Base-by-base conservation (phyloP, 2,888 invertebrate genomes). In the Hymenopus coronatus region DNA sequence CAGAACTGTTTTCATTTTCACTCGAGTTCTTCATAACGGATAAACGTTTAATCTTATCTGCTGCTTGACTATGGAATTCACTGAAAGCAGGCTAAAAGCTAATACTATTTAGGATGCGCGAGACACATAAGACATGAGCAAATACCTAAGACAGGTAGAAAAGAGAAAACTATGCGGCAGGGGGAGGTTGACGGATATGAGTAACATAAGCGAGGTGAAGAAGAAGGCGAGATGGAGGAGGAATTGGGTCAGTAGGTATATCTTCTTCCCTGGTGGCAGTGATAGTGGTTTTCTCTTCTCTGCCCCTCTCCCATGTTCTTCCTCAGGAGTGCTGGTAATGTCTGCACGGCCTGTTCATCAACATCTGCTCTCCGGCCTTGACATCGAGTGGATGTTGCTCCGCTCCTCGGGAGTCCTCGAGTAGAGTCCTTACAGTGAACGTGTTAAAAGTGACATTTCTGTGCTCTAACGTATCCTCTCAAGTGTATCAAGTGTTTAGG, bases 201-300 rank as follows among this genome's bases (percentile, higher is more conserved):
- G 25, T 70, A 70, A 20, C 54, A 70, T 20, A 70, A 70, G 54
- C 54, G 20, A 70, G 54, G 54, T 70, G 54, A 70, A 70, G 54
- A 70, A 70, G 40, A 40, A 54, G 85, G 28, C 14, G 33, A 40
- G 84, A 83, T 54, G 28, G 70, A 54, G 27, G 84, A 89, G 85
- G 84, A 89, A 89, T 84, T 89, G 30, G 89, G 89, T 89, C 89
- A 89, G 89, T 89, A 88, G 89, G 89, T 89, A 89, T 89, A 89
- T 86, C 54, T 70, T 86, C 40, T 81, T 20, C 54, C 54, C 25
- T 70, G 20, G 54, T 70, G 54, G 54, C 54, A 70, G 54, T 25
- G 54, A 70, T 70, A 70, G 54, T 70, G 54, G 54, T 70, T 70
- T 70, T 70, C 54, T 70, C 54, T 70, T 70, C 54, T 70, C 54